Conservation (phyloP, 2,888 invertebrate species). For the Amiota mariae region DNA sequence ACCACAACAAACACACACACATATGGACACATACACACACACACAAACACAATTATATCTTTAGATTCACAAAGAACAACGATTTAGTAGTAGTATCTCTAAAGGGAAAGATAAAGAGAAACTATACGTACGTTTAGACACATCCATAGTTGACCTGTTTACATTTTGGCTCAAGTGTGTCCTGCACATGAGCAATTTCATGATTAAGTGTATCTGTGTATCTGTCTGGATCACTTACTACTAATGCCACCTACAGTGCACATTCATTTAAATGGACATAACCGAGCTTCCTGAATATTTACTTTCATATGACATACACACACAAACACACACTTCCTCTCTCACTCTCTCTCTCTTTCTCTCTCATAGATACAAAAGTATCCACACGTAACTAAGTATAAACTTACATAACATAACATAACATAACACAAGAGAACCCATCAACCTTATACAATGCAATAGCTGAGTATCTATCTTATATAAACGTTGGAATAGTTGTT, state of each 20-base stretch:
- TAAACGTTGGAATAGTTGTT: constrained; percentile 53
- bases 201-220: constrained; percentile 34
- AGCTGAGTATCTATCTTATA: too few relatives aligned
- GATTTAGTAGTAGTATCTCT: neutral
- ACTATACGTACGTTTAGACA: constrained; percentile 1
- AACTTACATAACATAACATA: neutral
- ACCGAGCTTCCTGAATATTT: neutral
- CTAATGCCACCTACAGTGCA: constrained; percentile 37
- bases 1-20: constrained; percentile 20
- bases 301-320: neutral
- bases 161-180: constrained; percentile 31
- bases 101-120: neutral
- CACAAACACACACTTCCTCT: too few relatives aligned
- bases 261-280: constrained; percentile 49
- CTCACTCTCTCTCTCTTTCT: constrained; percentile 26
- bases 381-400: constrained; percentile 22
- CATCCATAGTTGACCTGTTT: constrained; percentile 39
- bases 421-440: too few relatives aligned
- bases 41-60: neutral
- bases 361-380: neutral
- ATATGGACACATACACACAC: constrained; percentile 1
- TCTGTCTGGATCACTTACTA: constrained; percentile 11
- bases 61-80: too few relatives aligned
- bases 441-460: too few relatives aligned
- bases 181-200: constrained; percentile 32